phyloP scores from a whole-genome alignment of 2,797 vertebrate species.

The Intellagama lesueurii region DNA sequence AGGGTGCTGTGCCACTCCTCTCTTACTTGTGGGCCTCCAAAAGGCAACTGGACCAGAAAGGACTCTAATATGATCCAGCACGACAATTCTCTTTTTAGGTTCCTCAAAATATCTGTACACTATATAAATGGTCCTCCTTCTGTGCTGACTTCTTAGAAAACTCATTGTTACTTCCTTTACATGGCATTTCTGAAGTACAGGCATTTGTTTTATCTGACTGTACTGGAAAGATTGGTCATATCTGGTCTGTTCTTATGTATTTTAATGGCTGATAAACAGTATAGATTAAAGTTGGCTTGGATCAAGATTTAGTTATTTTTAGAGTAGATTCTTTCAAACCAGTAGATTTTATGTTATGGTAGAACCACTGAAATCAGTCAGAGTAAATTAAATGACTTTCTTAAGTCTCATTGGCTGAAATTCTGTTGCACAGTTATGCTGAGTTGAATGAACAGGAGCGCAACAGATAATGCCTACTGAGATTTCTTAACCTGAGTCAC shows the following conservation, averaged over 20 bases:
- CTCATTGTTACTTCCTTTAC: not conserved
- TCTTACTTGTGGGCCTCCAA: not conserved
- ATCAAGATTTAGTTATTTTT: not conserved
- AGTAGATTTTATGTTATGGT: not conserved
- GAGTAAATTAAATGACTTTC: not conserved
- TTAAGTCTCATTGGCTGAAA: too few species aligned
- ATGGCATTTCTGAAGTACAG: not conserved
- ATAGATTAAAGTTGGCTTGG: not conserved
- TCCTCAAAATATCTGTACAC: not conserved
- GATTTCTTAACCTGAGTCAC: too few species aligned
- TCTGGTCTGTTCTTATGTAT: not conserved
- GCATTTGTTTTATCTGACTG: not conserved
- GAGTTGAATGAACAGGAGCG: too few species aligned
- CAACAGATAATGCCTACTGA: too few species aligned
- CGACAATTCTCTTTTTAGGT: too few species aligned
- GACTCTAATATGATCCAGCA: too few species aligned
- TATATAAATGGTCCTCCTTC: not conserved
- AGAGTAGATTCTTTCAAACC: not conserved
- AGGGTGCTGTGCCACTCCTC: not conserved
- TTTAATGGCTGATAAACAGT: not conserved
- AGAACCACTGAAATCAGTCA: not conserved
- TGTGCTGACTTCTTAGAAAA: not conserved
- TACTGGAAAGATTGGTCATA: not conserved
- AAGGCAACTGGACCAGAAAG: too few species aligned
- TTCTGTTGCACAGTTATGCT: too few species aligned